Evolutionary conservation across 2,888 invertebrate species (phyloP).

Genomic region (Agapetus fuscipes): DNA sequence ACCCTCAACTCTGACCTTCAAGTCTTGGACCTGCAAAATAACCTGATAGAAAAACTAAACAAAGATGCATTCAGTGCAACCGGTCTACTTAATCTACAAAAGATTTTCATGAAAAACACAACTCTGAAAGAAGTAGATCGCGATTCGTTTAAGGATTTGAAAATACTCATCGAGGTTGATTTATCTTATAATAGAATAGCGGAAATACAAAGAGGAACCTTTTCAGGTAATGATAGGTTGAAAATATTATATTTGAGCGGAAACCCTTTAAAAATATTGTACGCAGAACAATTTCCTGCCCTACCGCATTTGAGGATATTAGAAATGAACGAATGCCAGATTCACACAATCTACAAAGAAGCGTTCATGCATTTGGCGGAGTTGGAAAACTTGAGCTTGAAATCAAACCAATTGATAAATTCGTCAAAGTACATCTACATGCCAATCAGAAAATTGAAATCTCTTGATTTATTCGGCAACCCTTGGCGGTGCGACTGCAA

Average conservation of each 20-base stretch:
- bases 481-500: slow-evolving; percentile 89
- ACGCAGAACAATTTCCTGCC: slow-evolving; percentile 70
- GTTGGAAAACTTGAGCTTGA: slow-evolving; percentile 17
- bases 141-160: slow-evolving; percentile 76
- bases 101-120: slow-evolving; percentile 67
- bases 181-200: slow-evolving; percentile 72
- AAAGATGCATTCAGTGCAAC: slow-evolving; percentile 70
- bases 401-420: slow-evolving; percentile 10
- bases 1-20: slow-evolving; percentile 45
- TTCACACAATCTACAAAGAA: slow-evolving; percentile 9
- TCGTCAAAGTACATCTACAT: slow-evolving; percentile 24
- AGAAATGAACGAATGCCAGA: slow-evolving; percentile 16
- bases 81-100: slow-evolving; percentile 75
- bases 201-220: slow-evolving; percentile 66
- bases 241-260: slow-evolving; percentile 69
- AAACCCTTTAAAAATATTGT: slow-evolving; percentile 66
- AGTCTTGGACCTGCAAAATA: slow-evolving; percentile 72
- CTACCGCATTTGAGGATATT: slow-evolving; percentile 29
- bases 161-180: slow-evolving; percentile 79
- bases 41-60: slow-evolving; percentile 63
- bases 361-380: slow-evolving; percentile 13
- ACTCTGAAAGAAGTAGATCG: slow-evolving; percentile 66
- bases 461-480: slow-evolving; percentile 72
- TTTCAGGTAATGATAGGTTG: slow-evolving; percentile 74
- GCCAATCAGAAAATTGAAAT: slow-evolving; percentile 68